Evolutionary conservation across 2,888 invertebrate genomes (phyloP), one percentile per base, ranked within the genome.

Genomic region (Harpalus rufipes): DNA sequence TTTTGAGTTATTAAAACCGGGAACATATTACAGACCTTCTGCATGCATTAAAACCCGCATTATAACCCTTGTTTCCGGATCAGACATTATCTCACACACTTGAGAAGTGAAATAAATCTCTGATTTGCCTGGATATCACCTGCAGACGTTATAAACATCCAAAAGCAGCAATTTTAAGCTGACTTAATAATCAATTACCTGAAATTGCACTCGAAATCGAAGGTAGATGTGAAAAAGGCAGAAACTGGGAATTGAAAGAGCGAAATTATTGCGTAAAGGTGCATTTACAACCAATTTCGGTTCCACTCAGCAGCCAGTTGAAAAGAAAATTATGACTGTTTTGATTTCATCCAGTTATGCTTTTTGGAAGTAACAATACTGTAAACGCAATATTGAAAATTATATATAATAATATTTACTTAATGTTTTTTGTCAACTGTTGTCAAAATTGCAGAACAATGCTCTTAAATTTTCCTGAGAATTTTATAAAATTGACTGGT

Each of bases 131-230:
- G 21, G 25, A 25, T n/a, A 63, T 21, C 21, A 39, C 68, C 68
- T 51, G 68, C 68, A 68, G n/a, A 32, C 14, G 68, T 14, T 10
- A 12, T 21, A 63, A 63, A 63, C 10, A 63, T 18, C 63, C 25
- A 39, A 68, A 68, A 68, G 44, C 16, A 18, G 18, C 72, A 74
- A 74, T 74, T 74, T 44, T 18, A 68, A 8, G 1, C 7, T 14
- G 68, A 7, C 39, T 39, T 68, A 68, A 68, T 68, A 44, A 44
- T 74, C 72, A 74, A 74, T 74, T 74, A 44, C 21, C 44, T 12
- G 4, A 44, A 74, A 74, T 74, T 74, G 16, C 44, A 74, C 18
- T 18, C 68, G n/a, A 68, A 68, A 68, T 68, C 32, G 59, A 7
- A 59, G 16, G 16, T 16, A 59, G 0, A 14, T 59, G 16, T 59